phyloP scores from a whole-genome alignment of 1,140 invertebrate species.

The Pseudomyrmex dendroicus region DNA sequence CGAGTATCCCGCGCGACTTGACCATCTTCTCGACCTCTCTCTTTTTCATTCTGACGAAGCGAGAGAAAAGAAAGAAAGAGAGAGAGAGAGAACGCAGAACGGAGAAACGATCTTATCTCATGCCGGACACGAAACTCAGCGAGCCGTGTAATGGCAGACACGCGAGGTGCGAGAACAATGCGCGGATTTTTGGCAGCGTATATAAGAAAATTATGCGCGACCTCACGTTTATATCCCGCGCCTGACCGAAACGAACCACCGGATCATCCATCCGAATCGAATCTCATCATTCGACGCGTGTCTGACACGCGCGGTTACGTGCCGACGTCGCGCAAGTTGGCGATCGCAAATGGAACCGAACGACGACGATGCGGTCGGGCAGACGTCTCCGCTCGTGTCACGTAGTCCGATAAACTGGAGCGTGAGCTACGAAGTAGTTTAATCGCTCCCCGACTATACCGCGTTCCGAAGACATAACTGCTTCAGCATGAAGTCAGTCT shows the following conservation, averaged over 20 bases:
- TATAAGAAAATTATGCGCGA: constrained; percentile 30
- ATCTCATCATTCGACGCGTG: constrained; percentile 46
- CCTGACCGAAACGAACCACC: neutral
- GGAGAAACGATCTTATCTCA: constrained; percentile 52
- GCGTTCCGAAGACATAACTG: constrained; percentile 42
- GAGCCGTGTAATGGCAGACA: constrained; percentile 56
- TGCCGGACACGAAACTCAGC: constrained; percentile 60
- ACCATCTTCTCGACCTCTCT: neutral
- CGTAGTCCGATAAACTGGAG: constrained; percentile 49
- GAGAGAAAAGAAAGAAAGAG: neutral
- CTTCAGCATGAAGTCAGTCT: constrained; percentile 16
- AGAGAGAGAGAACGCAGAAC: neutral
- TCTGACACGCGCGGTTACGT: constrained; percentile 40
- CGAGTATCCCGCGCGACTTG: constrained; percentile 30
- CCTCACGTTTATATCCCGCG: neutral
- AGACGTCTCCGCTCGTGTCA: constrained; percentile 42
- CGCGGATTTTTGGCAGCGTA: constrained; percentile 45
- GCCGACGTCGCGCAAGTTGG: constrained; percentile 30
- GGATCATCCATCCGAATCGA: constrained; percentile 1
- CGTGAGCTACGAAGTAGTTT: constrained; percentile 40
- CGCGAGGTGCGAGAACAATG: constrained; percentile 52
- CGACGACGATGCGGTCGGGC: neutral
- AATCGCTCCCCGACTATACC: constrained; percentile 2
- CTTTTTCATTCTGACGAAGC: neutral
- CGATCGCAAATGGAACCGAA: constrained; percentile 40